phyloP scores from a whole-genome alignment of 2,113 vertebrate genomes.

The Eulacestoma nigropectus region DNA sequence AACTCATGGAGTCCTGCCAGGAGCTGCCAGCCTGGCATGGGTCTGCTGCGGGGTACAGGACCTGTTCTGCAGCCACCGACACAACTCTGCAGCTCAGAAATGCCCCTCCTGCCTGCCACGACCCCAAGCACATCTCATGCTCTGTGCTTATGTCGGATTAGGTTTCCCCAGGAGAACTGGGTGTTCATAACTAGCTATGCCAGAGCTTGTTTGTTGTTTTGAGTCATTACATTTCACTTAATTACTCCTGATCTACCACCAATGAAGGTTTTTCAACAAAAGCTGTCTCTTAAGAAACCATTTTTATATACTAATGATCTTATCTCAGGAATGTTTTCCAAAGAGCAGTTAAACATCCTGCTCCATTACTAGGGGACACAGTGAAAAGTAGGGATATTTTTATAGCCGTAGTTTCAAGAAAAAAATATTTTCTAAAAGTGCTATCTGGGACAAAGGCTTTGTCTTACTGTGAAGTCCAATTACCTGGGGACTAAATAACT shows the following conservation, averaged over 20 bases:
- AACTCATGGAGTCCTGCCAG: neutral
- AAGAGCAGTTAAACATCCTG: neutral
- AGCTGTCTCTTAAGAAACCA: neutral
- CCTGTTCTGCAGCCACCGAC: neutral
- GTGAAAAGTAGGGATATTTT: neutral
- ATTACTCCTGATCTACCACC: neutral
- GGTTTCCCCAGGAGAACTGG: neutral
- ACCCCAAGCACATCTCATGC: neutral
- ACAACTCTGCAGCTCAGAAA: neutral
- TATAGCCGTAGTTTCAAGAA: neutral
- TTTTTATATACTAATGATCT: neutral
- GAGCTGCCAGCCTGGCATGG: neutral
- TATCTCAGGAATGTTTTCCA: neutral
- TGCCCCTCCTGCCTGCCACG: neutral
- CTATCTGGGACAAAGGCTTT: neutral
- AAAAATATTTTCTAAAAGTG: neutral
- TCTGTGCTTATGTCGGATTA: fast-evolving
- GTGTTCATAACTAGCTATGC: neutral
- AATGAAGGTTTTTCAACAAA: neutral
- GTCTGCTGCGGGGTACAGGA: neutral
- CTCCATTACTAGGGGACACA: neutral
- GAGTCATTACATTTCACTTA: constrained; percentile 9
- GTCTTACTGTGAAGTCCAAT: neutral
- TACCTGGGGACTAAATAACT: neutral
- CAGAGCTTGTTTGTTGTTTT: neutral